Evolutionary conservation across 2,797 vertebrate species (phyloP), one percentile per base, ranked within the genome.

Genomic region (Enteromius fasciolatus): DNA sequence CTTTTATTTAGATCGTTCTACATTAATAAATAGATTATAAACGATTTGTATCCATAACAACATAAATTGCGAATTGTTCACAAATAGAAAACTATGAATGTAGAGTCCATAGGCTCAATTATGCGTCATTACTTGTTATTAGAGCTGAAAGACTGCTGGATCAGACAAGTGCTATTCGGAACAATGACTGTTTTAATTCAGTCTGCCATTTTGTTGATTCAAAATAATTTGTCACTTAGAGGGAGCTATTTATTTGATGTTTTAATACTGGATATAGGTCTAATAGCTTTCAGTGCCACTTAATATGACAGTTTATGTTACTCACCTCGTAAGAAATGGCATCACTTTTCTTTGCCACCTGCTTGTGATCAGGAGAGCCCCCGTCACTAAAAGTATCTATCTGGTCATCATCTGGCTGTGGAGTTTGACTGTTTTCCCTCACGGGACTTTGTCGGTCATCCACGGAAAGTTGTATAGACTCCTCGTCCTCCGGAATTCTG

Each of bases 401-500:
- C 78, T 86, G 90, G 46, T 85, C 83, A 67, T 91, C 90, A 81
- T 90, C 89, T 77, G 91, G 88, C 68, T 83, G 77, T 2, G 89
- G 82, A 50, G 74, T 89, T 39, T 90, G 89, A 85, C 92, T 92
- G 64, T 80, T 92, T 66, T 88, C 87, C 14, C 69, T 87, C 2
- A 90, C 90, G 31, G 94, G 93, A 87, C 89, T 91, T 9, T 41
- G 88, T 9, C 80, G 89, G 41, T 90, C 89, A 44, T 92, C 93
- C n/a, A 93, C 89, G 0, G 92, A 94, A 81, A 94, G 91, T 76
- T 85, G 94, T 0, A 93, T 90, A 2, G 90, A 89, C 10, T 95
- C 94, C 3, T 97, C 96, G 0, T 98, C 97, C 25, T 97, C 97
- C 0, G 94, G 95, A 78, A 93, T 96, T 80, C 94, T 88, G 88